Conservation (phyloP, 1,140 invertebrate species). For the Himalopsyche phryganea region DNA sequence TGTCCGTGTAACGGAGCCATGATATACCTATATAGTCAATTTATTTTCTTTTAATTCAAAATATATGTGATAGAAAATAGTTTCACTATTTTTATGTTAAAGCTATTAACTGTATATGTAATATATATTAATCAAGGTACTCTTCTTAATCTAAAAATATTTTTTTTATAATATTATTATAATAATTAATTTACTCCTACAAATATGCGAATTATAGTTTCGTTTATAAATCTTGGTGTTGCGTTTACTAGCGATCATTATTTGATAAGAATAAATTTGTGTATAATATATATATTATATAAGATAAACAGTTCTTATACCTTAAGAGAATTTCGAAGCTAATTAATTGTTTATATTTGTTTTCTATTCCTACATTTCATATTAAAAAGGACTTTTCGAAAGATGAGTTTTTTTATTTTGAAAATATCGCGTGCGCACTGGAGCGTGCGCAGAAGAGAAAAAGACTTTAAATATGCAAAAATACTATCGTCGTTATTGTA, state of each 20-base stretch:
- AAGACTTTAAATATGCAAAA: neutral
- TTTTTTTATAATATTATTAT: constrained; percentile 22
- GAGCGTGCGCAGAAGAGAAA: constrained; percentile 1
- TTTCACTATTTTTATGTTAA: constrained; percentile 34
- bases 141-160: constrained; percentile 34
- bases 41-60: constrained; percentile 30
- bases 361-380: neutral
- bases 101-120: constrained; percentile 33
- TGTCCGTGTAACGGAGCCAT: neutral
- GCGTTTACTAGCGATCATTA: constrained; percentile 34
- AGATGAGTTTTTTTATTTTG: neutral
- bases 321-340: constrained; percentile 27
- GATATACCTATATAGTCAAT: constrained; percentile 3
- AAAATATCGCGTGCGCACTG: neutral
- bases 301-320: constrained; percentile 13
- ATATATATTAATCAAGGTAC: constrained; percentile 34
- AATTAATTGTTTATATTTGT: constrained; percentile 8
- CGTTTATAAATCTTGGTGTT: constrained; percentile 36
- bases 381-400: constrained; percentile 8
- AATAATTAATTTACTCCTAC: constrained; percentile 14
- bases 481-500: neutral
- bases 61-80: constrained; percentile 36
- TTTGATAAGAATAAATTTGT: constrained; percentile 22
- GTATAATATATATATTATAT: constrained; percentile 2
- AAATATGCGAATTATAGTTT: constrained; percentile 34